These are phyloP conservation scores for Metacarcinus magister DNA, from an alignment of 2,888 invertebrate species.

Conservation along the genomic window DNA sequence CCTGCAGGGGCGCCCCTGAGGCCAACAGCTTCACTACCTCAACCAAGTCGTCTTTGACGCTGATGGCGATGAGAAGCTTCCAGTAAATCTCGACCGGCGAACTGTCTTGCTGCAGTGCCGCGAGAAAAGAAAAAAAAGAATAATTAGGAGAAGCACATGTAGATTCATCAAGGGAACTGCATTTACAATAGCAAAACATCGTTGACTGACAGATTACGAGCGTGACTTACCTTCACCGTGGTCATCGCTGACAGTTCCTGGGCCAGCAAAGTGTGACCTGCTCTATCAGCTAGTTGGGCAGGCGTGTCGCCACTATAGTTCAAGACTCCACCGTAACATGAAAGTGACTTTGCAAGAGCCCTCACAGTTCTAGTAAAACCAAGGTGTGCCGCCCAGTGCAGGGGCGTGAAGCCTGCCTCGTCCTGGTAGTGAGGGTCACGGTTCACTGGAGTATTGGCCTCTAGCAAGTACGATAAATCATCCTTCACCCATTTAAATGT, in stretches of 20 bases:
- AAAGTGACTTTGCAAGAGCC: background rate
- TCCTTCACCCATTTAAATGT: slow-evolving; percentile 51
- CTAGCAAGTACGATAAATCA: background rate
- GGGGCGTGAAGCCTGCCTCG: background rate
- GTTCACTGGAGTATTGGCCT: slow-evolving; percentile 50
- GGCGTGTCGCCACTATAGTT: slow-evolving; percentile 51
- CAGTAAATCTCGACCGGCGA: background rate
- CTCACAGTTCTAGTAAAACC: background rate
- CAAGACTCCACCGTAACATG: background rate
- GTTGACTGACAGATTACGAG: background rate
- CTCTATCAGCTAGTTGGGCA: slow-evolving; percentile 47
- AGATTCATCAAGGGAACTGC: background rate
- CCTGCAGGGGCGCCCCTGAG: slow-evolving; percentile 44
- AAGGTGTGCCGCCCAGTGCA: slow-evolving; percentile 60
- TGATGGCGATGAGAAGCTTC: slow-evolving; percentile 42
- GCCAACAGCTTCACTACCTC: background rate
- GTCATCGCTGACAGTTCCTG: background rate
- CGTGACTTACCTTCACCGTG: background rate
- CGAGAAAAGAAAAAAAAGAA: background rate
- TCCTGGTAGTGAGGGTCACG: slow-evolving; percentile 60
- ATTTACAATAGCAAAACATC: background rate
- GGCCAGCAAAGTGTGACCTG: background rate
- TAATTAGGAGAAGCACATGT: background rate
- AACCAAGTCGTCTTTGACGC: slow-evolving; percentile 37
- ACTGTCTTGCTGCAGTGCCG: background rate